These are phyloP conservation scores for Chaitophorus viminalis DNA, from an alignment of 2,888 invertebrate genomes.

Conservation along the genomic window DNA sequence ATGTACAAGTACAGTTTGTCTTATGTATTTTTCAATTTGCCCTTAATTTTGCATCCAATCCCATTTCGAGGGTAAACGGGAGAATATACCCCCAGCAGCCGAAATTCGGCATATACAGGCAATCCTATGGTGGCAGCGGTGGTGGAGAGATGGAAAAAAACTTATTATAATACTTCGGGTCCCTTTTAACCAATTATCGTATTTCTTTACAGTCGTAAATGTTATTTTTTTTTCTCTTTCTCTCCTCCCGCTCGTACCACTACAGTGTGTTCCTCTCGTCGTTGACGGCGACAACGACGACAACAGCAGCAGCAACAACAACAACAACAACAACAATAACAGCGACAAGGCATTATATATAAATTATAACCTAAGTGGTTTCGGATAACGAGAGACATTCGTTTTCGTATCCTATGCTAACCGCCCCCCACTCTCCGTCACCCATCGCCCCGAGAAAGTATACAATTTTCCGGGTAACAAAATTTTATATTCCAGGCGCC, in stretches of 20 bases:
- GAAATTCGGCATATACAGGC: slow-evolving; percentile 29
- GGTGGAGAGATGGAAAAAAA: slow-evolving; percentile 42
- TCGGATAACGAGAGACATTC: slow-evolving; percentile 60
- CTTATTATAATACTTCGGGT: slow-evolving; percentile 57
- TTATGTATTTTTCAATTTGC: slow-evolving; percentile 60
- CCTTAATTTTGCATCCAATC: slow-evolving; percentile 58
- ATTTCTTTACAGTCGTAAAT: slow-evolving; percentile 62
- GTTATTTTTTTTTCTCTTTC: slow-evolving; percentile 29
- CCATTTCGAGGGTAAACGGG: slow-evolving; percentile 47
- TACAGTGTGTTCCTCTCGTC: slow-evolving; percentile 5
- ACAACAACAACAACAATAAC: slow-evolving; percentile 20
- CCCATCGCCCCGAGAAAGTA: background rate
- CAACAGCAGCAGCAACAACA: slow-evolving; percentile 12
- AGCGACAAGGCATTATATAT: slow-evolving; percentile 45
- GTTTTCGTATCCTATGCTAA: slow-evolving; percentile 40
- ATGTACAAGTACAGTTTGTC: slow-evolving; percentile 41
- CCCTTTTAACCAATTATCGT: slow-evolving; percentile 62
- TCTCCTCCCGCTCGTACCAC: background rate
- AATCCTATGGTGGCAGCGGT: slow-evolving; percentile 4
- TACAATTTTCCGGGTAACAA: slow-evolving; percentile 38
- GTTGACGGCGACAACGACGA: slow-evolving; percentile 14
- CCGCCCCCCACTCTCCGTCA: too few species aligned
- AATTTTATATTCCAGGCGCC: slow-evolving; percentile 58
- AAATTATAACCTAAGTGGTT: slow-evolving; percentile 61
- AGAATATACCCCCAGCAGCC: slow-evolving; percentile 17